phyloP scores from a whole-genome alignment of 2,797 vertebrate species.

The Fratercula arctica region DNA sequence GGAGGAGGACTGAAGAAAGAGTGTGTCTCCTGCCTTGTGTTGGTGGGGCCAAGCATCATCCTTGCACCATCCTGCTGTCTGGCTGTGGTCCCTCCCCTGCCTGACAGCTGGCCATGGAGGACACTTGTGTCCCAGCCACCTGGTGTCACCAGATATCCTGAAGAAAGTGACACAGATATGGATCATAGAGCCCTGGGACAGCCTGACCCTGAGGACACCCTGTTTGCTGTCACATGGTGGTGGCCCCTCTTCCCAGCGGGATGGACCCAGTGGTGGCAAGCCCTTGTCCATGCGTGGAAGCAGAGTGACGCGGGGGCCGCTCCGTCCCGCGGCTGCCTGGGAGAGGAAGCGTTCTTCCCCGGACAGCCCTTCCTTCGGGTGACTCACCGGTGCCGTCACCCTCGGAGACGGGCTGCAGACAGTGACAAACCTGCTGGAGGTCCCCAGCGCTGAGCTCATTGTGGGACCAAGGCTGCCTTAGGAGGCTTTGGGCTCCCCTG shows the following conservation, averaged over 20 bases:
- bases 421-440: neutral
- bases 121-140: neutral
- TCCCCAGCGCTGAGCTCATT: neutral
- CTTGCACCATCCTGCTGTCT: neutral
- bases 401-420: neutral
- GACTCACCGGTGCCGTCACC: neutral
- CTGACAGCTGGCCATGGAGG: neutral
- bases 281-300: accelerated
- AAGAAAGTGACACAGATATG: neutral
- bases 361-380: neutral
- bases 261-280: neutral
- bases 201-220: neutral
- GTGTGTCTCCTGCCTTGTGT: neutral
- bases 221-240: accelerated
- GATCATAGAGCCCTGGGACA: neutral
- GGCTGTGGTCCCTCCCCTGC: neutral
- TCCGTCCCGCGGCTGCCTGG: neutral
- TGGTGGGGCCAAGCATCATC: neutral
- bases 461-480: neutral
- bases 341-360: neutral
- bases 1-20: neutral
- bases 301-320: accelerated
- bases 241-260: neutral
- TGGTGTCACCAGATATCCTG: neutral
- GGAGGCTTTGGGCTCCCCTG: neutral